A percentile compares a stretch with the other conserved stretches of the same genome.
These are phyloP conservation scores for Erinaceus europaeus DNA, from an alignment of 2,113 vertebrate species.

Conservation along the genomic window DNA sequence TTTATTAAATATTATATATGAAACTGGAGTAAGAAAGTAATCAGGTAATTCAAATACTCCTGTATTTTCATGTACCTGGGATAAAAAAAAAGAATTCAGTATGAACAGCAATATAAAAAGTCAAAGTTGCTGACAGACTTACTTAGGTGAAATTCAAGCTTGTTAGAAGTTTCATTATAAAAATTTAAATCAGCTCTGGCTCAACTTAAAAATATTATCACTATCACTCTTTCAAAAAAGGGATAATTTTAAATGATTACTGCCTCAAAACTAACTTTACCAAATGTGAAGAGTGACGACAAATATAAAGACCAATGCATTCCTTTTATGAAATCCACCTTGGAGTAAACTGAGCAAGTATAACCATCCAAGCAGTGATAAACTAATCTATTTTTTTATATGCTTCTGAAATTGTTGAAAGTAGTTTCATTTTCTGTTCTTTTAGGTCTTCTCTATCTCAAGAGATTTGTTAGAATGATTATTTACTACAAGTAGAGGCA, in stretches of 20 bases:
- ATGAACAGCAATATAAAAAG: background rate
- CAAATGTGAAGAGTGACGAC: background rate
- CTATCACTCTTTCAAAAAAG: background rate
- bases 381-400: background rate
- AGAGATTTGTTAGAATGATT: background rate
- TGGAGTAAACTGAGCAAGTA: background rate
- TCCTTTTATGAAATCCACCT: background rate
- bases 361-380: background rate
- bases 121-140: background rate
- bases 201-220: background rate
- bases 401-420: background rate
- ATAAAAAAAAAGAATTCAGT: background rate
- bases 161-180: background rate
- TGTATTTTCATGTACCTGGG: conserved; percentile 11
- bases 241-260: background rate
- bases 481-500: background rate
- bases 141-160: background rate
- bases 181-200: background rate
- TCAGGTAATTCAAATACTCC: background rate
- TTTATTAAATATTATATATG: conserved; percentile 24
- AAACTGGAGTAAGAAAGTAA: conserved; percentile 14
- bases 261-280: background rate
- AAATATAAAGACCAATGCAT: background rate
- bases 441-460: background rate
- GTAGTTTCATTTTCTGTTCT: background rate